A percentile compares a stretch with the other conserved stretches of the same genome.
Conservation (phyloP, 2,797 vertebrate genomes). For the Cyclopterus lumpus region DNA sequence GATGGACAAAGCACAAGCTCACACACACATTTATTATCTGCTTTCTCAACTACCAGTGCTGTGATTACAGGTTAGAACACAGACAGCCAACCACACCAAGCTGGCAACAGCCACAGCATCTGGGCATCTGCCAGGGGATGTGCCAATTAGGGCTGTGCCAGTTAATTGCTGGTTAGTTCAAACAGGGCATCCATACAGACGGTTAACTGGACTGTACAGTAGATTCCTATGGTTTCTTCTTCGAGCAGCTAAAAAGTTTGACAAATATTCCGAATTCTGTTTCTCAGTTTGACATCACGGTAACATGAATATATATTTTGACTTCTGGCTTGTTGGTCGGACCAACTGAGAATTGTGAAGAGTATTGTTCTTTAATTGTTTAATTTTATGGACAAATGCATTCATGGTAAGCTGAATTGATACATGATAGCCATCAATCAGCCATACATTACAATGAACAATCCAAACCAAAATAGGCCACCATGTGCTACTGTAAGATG, state of each 20-base stretch:
- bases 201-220: conserved; percentile 27
- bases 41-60: conserved; percentile 37
- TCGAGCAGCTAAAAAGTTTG: not conserved
- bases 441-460: not conserved
- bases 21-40: not conserved
- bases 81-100: conserved; percentile 33
- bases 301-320: not conserved
- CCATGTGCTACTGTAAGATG: conserved; percentile 12
- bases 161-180: conserved; percentile 64
- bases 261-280: not conserved
- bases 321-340: not conserved
- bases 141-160: conserved; percentile 61
- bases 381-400: not conserved
- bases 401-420: not conserved
- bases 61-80: conserved; percentile 64
- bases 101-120: conserved; percentile 43
- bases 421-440: not conserved
- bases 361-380: not conserved
- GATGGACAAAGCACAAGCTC: not conserved
- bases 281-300: not conserved
- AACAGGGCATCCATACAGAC: conserved; percentile 37
- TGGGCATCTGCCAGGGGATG: conserved; percentile 66
- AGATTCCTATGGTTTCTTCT: not conserved
- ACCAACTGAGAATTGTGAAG: not conserved
- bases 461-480: not conserved